Base-by-base conservation (phyloP, 2,113 vertebrate genomes). In the Halcyon senegalensis region DNA sequence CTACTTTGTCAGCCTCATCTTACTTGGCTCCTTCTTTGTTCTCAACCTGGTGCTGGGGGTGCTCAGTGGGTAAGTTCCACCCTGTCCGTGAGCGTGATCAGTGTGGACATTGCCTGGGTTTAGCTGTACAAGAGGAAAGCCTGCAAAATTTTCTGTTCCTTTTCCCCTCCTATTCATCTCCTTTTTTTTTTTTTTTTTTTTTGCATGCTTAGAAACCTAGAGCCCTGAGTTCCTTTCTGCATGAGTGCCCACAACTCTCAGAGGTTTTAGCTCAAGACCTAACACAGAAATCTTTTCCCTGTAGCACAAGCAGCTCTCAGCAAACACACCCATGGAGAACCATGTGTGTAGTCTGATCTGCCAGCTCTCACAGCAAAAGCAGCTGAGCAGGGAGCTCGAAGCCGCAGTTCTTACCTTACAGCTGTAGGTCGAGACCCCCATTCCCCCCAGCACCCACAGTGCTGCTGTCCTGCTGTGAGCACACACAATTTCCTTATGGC, bases 21-120 rank as follows among this genome's bases (percentile, higher is more conserved):
- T 99, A 50, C 94, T 99, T 44, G 99, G 99, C 9, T 99, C 99
- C 60, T 99, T 99, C 97, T 99, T 99, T 2, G 98, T 99, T 73
- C 99, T 99, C 80, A 99, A 99, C 94, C 98, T 99, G 83, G 99
- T 99, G 86, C 98, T 99, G 93, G 99, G 99, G 1, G 99, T 99
- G 81, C 98, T 99, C 75, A 99, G 99, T 7, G 99, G 99, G 99
- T 99, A 98, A 98, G 98, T 92, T 64, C 55, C 33, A 21, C 18
- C 27, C 33, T 48, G 17, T 6, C 33, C 35, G 35, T 46, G 28
- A 90, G 20, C 0, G 0, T 28, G 24, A 59, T 51, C 82, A 33
- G 15, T 58, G 16, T 64, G 55, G 23, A 11, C 11, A 11, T 41
- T 70, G 35, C 10, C 30, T 44, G 27, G 9, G 39, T 82, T 87